These are phyloP conservation scores for Pemphigus obesinymphae DNA, from an alignment of 1,140 invertebrate genomes.

Conservation along the genomic window DNA sequence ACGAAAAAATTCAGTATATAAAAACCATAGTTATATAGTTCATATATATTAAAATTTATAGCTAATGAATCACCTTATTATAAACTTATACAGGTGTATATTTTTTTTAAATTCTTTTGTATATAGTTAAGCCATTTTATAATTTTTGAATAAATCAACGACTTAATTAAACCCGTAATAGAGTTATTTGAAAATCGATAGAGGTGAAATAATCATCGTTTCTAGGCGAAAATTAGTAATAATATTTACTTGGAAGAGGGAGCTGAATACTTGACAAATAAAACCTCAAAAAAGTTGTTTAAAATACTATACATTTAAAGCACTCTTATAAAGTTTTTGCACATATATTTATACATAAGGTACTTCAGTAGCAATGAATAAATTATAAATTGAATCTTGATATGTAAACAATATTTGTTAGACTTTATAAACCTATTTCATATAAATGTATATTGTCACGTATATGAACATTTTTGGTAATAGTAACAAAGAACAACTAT, in stretches of 20 bases:
- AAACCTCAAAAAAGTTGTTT: neutral
- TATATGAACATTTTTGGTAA: too few species aligned
- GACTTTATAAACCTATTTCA: neutral
- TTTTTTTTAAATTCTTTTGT: neutral
- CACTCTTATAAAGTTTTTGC: neutral
- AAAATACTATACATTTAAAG: constrained; percentile 6
- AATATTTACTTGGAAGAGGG: neutral
- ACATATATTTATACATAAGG: constrained; percentile 9
- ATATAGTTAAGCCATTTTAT: neutral
- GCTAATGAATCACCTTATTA: too few species aligned
- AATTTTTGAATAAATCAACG: neutral
- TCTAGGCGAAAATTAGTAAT: neutral
- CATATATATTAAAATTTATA: too few species aligned
- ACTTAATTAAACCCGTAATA: neutral
- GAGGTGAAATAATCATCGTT: neutral
- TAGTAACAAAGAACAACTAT: too few species aligned
- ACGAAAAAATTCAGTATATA: neutral
- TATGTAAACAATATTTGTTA: neutral
- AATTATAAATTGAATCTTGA: constrained; percentile 1
- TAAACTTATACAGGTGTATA: too few species aligned
- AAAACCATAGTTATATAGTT: too few species aligned
- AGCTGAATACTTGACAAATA: neutral
- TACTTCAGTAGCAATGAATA: neutral
- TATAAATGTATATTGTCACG: neutral
- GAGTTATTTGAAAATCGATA: neutral